Base-by-base conservation (phyloP, 2,797 vertebrate species). In the Dromococcyx pavoninus region DNA sequence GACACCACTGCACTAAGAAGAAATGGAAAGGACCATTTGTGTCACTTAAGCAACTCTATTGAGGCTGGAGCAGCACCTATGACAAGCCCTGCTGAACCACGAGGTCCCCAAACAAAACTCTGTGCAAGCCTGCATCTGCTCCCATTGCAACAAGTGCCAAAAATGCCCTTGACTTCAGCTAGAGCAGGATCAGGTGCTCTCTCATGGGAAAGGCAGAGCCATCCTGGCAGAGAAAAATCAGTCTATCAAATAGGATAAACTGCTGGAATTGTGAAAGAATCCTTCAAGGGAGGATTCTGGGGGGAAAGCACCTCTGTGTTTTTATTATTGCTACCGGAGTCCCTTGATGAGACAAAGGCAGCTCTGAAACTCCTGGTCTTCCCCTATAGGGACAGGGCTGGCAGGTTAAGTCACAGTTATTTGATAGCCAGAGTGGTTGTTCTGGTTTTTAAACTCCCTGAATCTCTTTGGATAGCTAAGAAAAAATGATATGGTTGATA, bases 261-360 rank as follows among this genome's bases (percentile, higher is more conserved):
- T 23, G 27, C 10, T 46, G 35, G 25, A 62, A 39, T 30, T n/a
- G 3, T 74, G 72, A 88, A 86, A 19, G 32, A 88, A 79, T 41
- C 41, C 50, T 84, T 50, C 2, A 1, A 1, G 13, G 25, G 7
- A 1, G 39, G 0, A 9, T 37, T 30, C 4, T 0, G 1, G 0
- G 12, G 27, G 4, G 4, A 2, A 33, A 57, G 18, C 23, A 6
- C 6, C 10, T 17, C 11, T 37, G 4, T 51, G 24, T 62, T 88
- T 83, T 32, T 32, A 5, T 54, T 92, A 44, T 28, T 87, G 22
- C 16, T 69, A 5, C 15, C 25, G 6, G 50, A 54, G 28, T 72
- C 13, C 4, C 4, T 82, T 5, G 1, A 44, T 71, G 58, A 88
- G 50, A 77, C 33, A 44, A 11, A 23, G 7, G 16, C 56, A 51